Percentiles rank a stretch among this genome's conserved stretches.
Conservation (phyloP, 2,797 vertebrate genomes). For the Tamandua tetradactyla region DNA sequence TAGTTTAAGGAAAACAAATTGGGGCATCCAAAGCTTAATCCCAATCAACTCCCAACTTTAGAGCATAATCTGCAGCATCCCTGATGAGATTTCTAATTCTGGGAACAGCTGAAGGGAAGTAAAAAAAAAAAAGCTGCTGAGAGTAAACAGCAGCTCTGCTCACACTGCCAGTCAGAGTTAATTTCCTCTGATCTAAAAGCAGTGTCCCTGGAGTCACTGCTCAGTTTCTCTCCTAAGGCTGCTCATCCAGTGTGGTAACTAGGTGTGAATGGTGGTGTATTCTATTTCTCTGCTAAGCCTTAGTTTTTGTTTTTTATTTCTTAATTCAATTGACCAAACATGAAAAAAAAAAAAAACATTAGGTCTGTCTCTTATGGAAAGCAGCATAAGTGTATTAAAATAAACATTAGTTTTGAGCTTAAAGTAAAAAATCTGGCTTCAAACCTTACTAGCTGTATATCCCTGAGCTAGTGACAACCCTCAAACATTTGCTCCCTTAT, state of each 20-base stretch:
- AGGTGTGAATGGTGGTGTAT: neutral
- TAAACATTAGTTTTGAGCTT: neutral
- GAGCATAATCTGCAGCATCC: neutral
- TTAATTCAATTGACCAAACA: slow-evolving; percentile 2
- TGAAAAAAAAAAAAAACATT: slow-evolving; percentile 1
- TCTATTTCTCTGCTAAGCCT: neutral
- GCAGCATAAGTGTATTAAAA: neutral
- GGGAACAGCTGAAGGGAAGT: neutral
- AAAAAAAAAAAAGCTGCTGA: neutral
- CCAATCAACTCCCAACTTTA: neutral
- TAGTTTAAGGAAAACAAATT: slow-evolving; percentile 22
- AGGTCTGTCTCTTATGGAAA: neutral
- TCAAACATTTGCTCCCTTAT: neutral
- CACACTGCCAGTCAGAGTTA: neutral
- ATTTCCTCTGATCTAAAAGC: neutral
- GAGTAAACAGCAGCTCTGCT: neutral
- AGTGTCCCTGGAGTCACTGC: neutral
- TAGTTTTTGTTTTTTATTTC: neutral
- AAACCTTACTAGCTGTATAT: neutral
- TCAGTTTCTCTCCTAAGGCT: neutral
- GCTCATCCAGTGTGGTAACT: neutral
- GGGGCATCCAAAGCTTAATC: neutral
- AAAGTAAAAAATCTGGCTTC: neutral
- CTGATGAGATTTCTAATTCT: slow-evolving; percentile 4
- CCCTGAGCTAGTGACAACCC: neutral